A percentile compares a stretch with the other conserved stretches of the same genome.
phyloP scores from a whole-genome alignment of 1,140 invertebrate species.

The Megalonaias nervosa region DNA sequence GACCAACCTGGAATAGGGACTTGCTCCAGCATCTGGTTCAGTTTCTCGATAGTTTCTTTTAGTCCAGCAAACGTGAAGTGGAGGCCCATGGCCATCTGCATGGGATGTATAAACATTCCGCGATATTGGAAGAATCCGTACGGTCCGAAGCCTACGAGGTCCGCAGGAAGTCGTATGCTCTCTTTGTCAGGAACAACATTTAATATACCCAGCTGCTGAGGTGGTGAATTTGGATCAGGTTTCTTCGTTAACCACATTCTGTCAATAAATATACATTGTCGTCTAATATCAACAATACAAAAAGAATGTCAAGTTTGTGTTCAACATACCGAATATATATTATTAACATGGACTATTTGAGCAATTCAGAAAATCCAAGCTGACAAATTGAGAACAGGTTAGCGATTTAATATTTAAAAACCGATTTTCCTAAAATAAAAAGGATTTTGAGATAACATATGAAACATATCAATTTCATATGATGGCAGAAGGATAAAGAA shows the following conservation, averaged over 20 bases:
- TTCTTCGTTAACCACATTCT: conserved; percentile 44
- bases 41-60: conserved; percentile 3
- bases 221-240: conserved; percentile 2
- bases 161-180: conserved; percentile 13
- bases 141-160: neutral
- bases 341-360: too few species aligned
- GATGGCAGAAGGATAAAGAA: too few species aligned
- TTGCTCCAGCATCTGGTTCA: conserved; percentile 2
- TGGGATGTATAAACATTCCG: neutral
- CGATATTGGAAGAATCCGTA: neutral
- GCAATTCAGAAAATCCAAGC: too few species aligned
- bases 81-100: neutral
- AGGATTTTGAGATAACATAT: too few species aligned
- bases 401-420: too few species aligned
- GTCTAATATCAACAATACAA: too few species aligned
- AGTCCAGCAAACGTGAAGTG: conserved; percentile 13
- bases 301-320: too few species aligned
- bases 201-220: conserved; percentile 36
- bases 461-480: too few species aligned
- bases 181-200: conserved; percentile 37
- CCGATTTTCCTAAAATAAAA: too few species aligned
- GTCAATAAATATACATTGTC: neutral
- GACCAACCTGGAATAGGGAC: conserved; percentile 19
- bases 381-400: too few species aligned
- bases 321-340: too few species aligned